These are phyloP conservation scores for Epirrhoe alternata DNA, from an alignment of 2,888 invertebrate species.

Conservation along the genomic window DNA sequence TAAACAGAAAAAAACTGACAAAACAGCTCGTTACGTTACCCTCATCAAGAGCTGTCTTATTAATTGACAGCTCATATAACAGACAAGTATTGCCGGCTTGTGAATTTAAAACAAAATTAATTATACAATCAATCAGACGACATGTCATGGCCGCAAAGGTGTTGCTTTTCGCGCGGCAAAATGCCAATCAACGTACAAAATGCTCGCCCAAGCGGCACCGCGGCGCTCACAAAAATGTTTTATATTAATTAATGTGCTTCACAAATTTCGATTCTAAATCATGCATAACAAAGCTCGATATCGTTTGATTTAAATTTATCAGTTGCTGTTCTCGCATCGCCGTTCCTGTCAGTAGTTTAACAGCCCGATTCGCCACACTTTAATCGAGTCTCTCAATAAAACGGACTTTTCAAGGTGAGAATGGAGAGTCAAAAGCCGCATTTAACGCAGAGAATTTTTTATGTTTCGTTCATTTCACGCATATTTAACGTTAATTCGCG, in stretches of 20 bases:
- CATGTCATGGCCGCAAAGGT: constrained; percentile 79
- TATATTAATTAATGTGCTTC: constrained; percentile 28
- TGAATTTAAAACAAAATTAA: constrained; percentile 81
- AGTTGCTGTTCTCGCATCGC: constrained; percentile 45
- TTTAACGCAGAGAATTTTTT: constrained; percentile 75
- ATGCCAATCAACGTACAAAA: constrained; percentile 80
- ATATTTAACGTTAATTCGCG: constrained; percentile 76
- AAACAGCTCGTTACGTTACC: constrained; percentile 73
- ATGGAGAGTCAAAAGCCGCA: constrained; percentile 69
- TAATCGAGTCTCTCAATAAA: constrained; percentile 76
- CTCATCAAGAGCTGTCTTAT: constrained; percentile 79
- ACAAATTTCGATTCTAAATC: constrained; percentile 52
- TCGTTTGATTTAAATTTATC: constrained; percentile 31
- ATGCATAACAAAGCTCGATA: constrained; percentile 48
- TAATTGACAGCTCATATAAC: constrained; percentile 80
- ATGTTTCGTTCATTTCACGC: constrained; percentile 80
- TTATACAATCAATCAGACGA: constrained; percentile 82
- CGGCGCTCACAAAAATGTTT: constrained; percentile 47
- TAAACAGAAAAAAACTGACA: constrained; percentile 62
- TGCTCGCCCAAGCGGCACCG: constrained; percentile 68
- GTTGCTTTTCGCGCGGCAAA: constrained; percentile 81
- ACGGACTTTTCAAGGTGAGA: constrained; percentile 72
- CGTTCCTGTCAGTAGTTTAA: constrained; percentile 65
- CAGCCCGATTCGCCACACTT: constrained; percentile 78
- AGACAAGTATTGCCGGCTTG: constrained; percentile 70